Base-by-base conservation (phyloP, 2,888 invertebrate species). In the Keiferia lycopersicella region DNA sequence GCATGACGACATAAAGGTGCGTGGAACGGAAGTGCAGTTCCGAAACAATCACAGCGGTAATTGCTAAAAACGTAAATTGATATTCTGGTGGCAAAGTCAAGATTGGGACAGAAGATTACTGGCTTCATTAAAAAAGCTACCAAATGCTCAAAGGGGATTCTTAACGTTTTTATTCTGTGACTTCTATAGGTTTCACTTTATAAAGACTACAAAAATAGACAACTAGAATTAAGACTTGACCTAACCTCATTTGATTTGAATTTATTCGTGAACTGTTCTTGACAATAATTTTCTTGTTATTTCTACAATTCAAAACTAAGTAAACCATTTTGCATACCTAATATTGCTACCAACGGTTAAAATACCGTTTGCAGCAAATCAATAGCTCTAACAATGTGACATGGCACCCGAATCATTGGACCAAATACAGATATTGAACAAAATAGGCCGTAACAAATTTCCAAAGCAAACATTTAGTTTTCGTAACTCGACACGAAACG, bases 391-490 rank as follows among this genome's bases (percentile, higher is more conserved):
- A 71, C 69, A 67, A 73, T 71, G 76, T 76, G 74, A 74, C 77
- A 77, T 82, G 81, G 84, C 82, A 82, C 77, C 82, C 80, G 41
- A 74, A 84, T 82, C 81, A 83, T 83, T 82, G 83, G 79, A 78
- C 76, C 81, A 76, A 77, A 82, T 76, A 79, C 69, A 74, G 67
- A 75, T 71, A 70, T 79, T 75, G 72, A 75, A 83, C 78, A 84
- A 87, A 86, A 86, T 83, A 83, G 77, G 74, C 81, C 89, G 84
- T 86, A 86, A 89, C 91, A 90, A 89, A 91, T 91, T 90, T 91
- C 82, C 87, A 90, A 87, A 86, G 88, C 83, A 91, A 91, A 91
- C 89, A 91, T 86, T 61, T 84, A 83, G 77, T 82, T 80, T 81
- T 80, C 77, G 90, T 83, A 88, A 91, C 85, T 82, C 77, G 87